Percentiles rank a stretch among this genome's conserved stretches.
These are phyloP conservation scores for Nothoprocta perdicaria DNA, from an alignment of 2,113 vertebrate species.

Conservation along the genomic window DNA sequence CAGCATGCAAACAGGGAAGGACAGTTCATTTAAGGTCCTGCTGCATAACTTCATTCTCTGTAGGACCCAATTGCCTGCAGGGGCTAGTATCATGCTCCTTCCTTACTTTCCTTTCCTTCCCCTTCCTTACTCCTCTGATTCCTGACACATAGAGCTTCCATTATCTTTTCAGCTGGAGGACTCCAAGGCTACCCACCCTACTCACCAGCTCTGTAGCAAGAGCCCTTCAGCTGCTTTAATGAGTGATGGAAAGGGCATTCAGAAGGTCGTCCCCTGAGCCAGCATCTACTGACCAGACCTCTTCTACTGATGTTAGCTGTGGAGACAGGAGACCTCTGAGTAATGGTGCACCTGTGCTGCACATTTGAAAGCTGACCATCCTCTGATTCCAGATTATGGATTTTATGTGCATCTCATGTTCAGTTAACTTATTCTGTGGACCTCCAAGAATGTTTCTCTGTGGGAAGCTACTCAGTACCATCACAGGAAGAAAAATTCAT, in stretches of 20 bases:
- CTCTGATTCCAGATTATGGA: neutral
- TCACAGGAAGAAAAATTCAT: neutral
- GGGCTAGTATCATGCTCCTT: neutral
- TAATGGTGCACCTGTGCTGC: neutral
- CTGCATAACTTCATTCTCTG: neutral
- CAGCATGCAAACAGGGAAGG: neutral
- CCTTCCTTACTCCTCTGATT: neutral
- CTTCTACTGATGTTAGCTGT: neutral
- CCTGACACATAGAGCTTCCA: neutral
- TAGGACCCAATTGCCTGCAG: neutral
- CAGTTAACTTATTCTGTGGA: neutral
- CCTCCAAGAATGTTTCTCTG: neutral
- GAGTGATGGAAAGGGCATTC: constrained; percentile 45
- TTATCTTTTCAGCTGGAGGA: neutral
- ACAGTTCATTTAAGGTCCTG: neutral
- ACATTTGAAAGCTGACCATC: neutral
- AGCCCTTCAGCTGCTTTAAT: constrained; percentile 67
- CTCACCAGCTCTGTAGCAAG: constrained; percentile 71
- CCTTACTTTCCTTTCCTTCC: neutral
- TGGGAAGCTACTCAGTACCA: neutral
- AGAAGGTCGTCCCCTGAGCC: neutral
- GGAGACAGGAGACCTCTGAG: constrained; percentile 13
- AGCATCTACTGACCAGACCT: neutral
- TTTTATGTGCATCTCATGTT: neutral
- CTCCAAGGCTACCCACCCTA: constrained; percentile 16